These are phyloP conservation scores for Microctenopoma steveboyesi DNA, from an alignment of 2,797 vertebrate species.

Conservation along the genomic window DNA sequence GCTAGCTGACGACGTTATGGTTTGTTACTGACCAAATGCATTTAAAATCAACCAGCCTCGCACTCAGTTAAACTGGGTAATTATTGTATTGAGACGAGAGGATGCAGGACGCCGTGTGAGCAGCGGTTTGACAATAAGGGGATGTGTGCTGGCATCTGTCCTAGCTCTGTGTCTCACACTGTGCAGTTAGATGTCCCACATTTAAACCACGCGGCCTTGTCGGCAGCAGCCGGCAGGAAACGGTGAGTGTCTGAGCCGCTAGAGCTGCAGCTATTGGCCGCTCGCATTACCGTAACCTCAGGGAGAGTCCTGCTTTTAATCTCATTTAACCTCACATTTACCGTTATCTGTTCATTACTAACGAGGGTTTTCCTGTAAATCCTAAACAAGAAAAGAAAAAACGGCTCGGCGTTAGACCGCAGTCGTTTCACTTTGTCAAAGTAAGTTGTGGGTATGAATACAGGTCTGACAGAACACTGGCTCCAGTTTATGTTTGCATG, in stretches of 20 bases:
- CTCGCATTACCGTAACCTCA: slow-evolving; percentile 21
- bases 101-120: accelerated
- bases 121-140: not conserved
- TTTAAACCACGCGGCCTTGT: slow-evolving; percentile 86
- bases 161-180: slow-evolving; percentile 28
- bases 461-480: accelerated
- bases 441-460: not conserved
- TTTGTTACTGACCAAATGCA: slow-evolving; percentile 39
- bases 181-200: slow-evolving; percentile 68
- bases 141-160: not conserved
- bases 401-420: accelerated
- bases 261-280: slow-evolving; percentile 71
- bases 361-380: not conserved
- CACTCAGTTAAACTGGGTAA: accelerated
- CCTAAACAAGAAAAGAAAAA: too few relatives aligned
- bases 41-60: slow-evolving; percentile 17
- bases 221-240: slow-evolving; percentile 76
- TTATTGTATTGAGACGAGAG: not conserved
- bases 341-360: not conserved
- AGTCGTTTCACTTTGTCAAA: not conserved
- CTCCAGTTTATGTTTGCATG: accelerated
- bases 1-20: slow-evolving; percentile 63
- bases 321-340: not conserved
- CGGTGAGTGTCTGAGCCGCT: slow-evolving; percentile 57
- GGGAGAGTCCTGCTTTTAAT: not conserved